These are phyloP conservation scores for Formica aserva DNA, from an alignment of 2,888 invertebrate species.

Conservation along the genomic window DNA sequence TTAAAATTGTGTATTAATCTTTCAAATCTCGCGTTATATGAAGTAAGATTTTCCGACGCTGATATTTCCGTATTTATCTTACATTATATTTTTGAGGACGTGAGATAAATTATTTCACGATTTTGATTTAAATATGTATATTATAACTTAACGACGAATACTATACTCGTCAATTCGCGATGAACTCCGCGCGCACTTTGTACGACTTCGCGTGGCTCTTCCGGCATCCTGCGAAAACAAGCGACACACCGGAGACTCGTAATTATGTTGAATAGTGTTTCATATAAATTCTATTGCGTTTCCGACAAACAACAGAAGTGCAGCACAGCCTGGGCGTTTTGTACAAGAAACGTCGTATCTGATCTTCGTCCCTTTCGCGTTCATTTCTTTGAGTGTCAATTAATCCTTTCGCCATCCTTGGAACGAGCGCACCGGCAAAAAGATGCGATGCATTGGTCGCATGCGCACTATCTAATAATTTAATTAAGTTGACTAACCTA, in stretches of 20 bases:
- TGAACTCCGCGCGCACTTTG: slow-evolving; percentile 46
- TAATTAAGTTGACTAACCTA: slow-evolving; percentile 14
- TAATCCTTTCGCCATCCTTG: slow-evolving; percentile 27
- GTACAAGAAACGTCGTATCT: slow-evolving; percentile 11
- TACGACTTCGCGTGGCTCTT: slow-evolving; percentile 40
- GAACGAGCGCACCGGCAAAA: slow-evolving; percentile 11
- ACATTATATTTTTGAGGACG: background rate
- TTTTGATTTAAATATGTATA: background rate
- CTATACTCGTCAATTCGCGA: slow-evolving; percentile 26
- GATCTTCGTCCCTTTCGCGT: slow-evolving; percentile 39
- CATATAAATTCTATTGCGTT: slow-evolving; percentile 52
- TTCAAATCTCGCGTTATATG: background rate
- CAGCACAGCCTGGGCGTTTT: slow-evolving; percentile 25
- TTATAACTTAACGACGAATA: background rate
- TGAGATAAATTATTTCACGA: slow-evolving; percentile 12
- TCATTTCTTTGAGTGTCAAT: slow-evolving; percentile 38
- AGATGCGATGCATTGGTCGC: background rate
- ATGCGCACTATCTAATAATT: slow-evolving; percentile 1
- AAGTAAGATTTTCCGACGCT: background rate
- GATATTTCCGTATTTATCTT: background rate
- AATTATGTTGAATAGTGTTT: slow-evolving; percentile 45
- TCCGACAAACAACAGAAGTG: slow-evolving; percentile 46
- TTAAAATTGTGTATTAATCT: background rate
- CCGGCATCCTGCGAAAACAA: slow-evolving; percentile 35
- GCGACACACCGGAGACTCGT: slow-evolving; percentile 45